Conservation (phyloP, 2,113 vertebrate genomes). For the Camelus bactrianus region DNA sequence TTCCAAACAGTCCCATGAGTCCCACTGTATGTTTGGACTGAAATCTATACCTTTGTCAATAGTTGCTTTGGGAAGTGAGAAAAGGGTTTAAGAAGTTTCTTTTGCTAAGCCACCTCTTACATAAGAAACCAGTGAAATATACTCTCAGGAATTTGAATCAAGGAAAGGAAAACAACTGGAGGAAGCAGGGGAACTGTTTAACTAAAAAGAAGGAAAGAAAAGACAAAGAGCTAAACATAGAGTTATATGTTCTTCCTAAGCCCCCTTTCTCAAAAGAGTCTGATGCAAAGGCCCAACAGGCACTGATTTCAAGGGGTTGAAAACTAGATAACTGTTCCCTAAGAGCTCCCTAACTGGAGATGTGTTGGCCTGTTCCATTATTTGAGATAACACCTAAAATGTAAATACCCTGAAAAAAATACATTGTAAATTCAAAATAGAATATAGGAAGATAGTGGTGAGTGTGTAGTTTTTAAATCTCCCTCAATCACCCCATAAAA, state of each 20-base stretch:
- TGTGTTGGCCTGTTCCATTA: not conserved
- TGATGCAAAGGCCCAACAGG: not conserved
- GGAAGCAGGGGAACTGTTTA: not conserved
- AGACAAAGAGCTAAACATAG: not conserved
- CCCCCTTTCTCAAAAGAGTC: not conserved
- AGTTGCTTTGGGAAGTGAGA: constrained; percentile 43
- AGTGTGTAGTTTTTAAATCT: not conserved
- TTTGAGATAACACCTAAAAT: not conserved
- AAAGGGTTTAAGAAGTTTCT: constrained; percentile 28
- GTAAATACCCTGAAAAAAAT: not conserved
- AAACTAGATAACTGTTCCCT: not conserved
- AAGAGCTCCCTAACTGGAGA: not conserved
- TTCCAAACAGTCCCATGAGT: constrained; percentile 13
- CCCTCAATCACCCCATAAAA: not conserved
- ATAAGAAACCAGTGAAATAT: constrained; percentile 39
- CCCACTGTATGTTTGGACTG: not conserved
- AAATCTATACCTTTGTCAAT: constrained; percentile 54
- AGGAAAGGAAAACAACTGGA: constrained; percentile 52
- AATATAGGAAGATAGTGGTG: not conserved
- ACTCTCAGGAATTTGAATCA: constrained; percentile 48
- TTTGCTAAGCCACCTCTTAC: constrained; percentile 53
- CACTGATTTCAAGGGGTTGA: not conserved
- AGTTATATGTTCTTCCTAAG: not conserved
- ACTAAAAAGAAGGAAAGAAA: not conserved
- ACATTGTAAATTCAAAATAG: constrained; percentile 13